These are phyloP conservation scores for Dryobates pubescens DNA, from an alignment of 2,797 vertebrate species.

Conservation along the genomic window DNA sequence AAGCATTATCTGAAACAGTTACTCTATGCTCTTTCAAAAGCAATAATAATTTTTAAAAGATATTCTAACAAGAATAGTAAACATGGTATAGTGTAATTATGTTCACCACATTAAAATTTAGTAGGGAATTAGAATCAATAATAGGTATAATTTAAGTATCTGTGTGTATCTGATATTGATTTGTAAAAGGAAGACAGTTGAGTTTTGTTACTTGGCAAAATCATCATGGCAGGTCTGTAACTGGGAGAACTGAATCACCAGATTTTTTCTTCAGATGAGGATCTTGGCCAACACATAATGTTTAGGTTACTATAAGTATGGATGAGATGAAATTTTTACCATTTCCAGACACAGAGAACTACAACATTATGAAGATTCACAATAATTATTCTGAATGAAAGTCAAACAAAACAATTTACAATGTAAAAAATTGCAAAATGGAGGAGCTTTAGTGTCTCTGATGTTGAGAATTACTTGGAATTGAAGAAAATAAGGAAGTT, in stretches of 20 bases:
- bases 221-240: not conserved
- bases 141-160: not conserved
- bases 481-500: not conserved
- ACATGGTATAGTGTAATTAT: not conserved
- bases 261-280: not conserved
- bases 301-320: not conserved
- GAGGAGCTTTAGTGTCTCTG: not conserved
- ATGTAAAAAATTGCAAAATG: not conserved
- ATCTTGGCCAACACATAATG: not conserved
- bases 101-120: not conserved
- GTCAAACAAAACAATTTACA: not conserved
- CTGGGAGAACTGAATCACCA: not conserved
- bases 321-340: not conserved
- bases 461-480: not conserved
- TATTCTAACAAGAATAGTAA: not conserved
- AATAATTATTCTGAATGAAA: not conserved
- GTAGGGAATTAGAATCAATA: too few relatives aligned
- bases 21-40: not conserved
- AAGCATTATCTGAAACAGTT: not conserved
- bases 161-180: not conserved
- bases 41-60: not conserved
- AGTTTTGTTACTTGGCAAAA: not conserved
- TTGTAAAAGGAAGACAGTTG: not conserved
- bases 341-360: not conserved
- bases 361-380: not conserved